These are phyloP conservation scores for Oryzias curvinotus DNA, from an alignment of 2,113 vertebrate species.

Conservation along the genomic window DNA sequence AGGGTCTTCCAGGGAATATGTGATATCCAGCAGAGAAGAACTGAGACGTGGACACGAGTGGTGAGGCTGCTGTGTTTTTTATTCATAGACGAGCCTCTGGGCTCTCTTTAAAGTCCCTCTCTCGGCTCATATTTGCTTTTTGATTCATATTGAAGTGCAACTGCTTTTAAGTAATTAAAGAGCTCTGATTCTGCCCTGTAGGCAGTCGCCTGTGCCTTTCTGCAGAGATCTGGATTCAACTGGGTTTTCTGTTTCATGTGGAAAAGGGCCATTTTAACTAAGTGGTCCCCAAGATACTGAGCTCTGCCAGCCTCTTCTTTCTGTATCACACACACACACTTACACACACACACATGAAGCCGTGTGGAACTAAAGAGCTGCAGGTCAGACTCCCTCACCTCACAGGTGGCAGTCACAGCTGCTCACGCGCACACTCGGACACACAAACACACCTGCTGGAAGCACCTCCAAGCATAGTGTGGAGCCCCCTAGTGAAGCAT, in stretches of 20 bases:
- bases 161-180: slow-evolving; percentile 37
- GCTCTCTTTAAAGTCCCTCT: slow-evolving; percentile 22
- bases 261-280: slow-evolving; percentile 28
- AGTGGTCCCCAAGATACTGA: slow-evolving; percentile 28
- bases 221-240: slow-evolving; percentile 17
- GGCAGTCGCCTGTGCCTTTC: neutral
- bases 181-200: slow-evolving; percentile 20
- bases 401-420: slow-evolving; percentile 64
- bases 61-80: slow-evolving; percentile 2
- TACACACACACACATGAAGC: slow-evolving; percentile 14
- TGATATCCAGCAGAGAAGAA: neutral
- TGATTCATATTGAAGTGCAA: slow-evolving; percentile 35
- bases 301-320: slow-evolving; percentile 1
- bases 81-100: slow-evolving; percentile 15
- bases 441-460: slow-evolving; percentile 5
- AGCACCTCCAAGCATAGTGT: neutral
- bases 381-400: slow-evolving; percentile 61
- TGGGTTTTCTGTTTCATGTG: slow-evolving; percentile 19
- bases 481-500: slow-evolving; percentile 43
- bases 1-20: neutral
- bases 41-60: neutral
- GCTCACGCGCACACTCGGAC: slow-evolving; percentile 36
- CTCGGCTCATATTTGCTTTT: slow-evolving; percentile 32
- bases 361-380: slow-evolving; percentile 64
- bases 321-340: slow-evolving; percentile 5